These are phyloP conservation scores for Mycteria americana DNA, from an alignment of 2,797 vertebrate genomes.

Conservation along the genomic window DNA sequence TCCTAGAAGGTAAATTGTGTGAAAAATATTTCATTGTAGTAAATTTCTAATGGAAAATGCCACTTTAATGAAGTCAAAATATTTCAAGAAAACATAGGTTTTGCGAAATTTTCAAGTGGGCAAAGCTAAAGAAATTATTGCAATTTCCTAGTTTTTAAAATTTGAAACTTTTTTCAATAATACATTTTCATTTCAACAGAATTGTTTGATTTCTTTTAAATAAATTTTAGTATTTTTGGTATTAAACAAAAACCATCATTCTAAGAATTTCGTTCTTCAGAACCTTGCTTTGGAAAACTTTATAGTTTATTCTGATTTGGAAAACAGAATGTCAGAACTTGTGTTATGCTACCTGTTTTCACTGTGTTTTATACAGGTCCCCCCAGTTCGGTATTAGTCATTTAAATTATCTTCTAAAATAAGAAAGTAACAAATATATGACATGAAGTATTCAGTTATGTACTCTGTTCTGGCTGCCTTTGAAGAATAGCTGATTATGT, in stretches of 20 bases:
- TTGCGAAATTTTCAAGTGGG: neutral
- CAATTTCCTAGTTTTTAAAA: neutral
- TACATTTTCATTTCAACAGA: neutral
- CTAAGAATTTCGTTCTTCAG: neutral
- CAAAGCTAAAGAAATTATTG: neutral
- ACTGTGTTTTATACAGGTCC: neutral
- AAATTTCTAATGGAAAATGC: neutral
- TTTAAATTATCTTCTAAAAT: neutral
- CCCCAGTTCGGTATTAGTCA: neutral
- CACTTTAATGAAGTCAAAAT: neutral
- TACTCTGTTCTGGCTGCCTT: neutral
- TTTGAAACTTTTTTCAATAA: neutral
- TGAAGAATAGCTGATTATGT: neutral
- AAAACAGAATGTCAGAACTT: neutral
- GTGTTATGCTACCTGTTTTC: neutral
- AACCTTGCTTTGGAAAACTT: neutral
- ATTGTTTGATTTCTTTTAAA: neutral
- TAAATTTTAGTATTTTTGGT: neutral
- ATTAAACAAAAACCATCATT: neutral
- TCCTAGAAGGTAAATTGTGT: neutral
- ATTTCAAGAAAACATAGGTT: neutral
- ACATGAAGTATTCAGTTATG: accelerated
- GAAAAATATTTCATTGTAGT: neutral
- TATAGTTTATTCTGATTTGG: neutral
- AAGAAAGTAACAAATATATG: neutral